These are phyloP conservation scores for Platyura marginata DNA, from an alignment of 1,140 invertebrate genomes.

Conservation along the genomic window DNA sequence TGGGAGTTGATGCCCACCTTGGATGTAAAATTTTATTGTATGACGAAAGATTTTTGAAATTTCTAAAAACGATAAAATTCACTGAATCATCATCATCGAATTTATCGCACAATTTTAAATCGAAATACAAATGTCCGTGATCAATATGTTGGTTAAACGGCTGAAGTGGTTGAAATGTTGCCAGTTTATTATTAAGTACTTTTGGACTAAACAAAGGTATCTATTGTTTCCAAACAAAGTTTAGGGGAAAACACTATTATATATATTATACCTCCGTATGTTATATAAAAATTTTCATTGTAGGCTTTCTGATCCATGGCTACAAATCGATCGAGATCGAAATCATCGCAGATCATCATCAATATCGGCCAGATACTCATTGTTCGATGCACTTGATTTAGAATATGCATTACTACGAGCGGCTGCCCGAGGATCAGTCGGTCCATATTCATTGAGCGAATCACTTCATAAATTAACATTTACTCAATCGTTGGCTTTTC, in stretches of 20 bases:
- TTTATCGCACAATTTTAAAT: no score
- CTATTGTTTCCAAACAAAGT: no score
- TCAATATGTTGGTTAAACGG: no score
- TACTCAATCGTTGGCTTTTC: constrained; percentile 54
- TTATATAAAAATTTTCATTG: background rate
- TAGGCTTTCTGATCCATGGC: constrained; percentile 24
- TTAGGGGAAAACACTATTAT: no score
- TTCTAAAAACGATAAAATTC: no score
- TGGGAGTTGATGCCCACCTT: no score
- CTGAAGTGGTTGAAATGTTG: background rate
- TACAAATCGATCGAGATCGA: constrained; percentile 20
- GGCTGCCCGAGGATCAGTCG: constrained; percentile 46
- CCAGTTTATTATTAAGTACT: background rate
- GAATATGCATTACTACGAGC: constrained; percentile 48
- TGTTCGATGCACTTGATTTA: constrained; percentile 49
- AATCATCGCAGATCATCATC: constrained; percentile 27
- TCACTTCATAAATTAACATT: constrained; percentile 57
- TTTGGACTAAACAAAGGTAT: background rate
- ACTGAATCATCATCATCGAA: no score
- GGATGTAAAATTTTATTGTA: no score
- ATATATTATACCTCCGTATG: no score
- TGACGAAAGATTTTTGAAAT: no score
- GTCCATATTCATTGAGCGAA: constrained; percentile 49
- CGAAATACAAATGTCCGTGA: no score
- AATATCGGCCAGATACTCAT: constrained; percentile 37